A percentile compares a stretch with the other conserved stretches of the same genome.
These are phyloP conservation scores for Pempheris klunzingeri DNA, from an alignment of 2,797 vertebrate genomes.

Conservation along the genomic window DNA sequence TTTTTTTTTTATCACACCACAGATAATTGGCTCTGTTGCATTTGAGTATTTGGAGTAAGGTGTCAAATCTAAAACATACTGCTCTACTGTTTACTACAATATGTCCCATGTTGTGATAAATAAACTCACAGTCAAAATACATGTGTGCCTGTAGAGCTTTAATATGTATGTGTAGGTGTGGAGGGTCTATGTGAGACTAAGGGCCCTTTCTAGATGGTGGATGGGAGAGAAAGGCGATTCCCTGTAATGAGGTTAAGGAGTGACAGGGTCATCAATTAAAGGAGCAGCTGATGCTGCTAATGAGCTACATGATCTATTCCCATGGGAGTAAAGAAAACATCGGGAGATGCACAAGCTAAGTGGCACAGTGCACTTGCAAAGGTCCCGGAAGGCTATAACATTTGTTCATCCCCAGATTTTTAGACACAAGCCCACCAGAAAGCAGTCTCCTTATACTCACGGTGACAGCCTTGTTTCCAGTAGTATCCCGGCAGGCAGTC, in stretches of 20 bases:
- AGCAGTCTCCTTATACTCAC: conserved; percentile 81
- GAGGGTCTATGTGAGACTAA: conserved; percentile 31
- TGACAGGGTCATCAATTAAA: conserved; percentile 80
- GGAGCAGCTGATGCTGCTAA: conserved; percentile 78
- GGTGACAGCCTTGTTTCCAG: conserved; percentile 97
- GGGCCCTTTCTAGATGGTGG: conserved; percentile 52
- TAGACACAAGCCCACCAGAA: background rate
- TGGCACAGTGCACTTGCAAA: conserved; percentile 35
- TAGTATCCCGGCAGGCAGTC: conserved; percentile 94
- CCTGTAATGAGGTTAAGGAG: conserved; percentile 77
- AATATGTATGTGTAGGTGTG: background rate
- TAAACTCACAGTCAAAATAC: conserved; percentile 33
- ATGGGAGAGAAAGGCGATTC: conserved; percentile 56
- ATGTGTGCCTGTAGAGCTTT: conserved; percentile 25
- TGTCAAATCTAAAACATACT: conserved; percentile 45
- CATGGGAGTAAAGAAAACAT: conserved; percentile 53
- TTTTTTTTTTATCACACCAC: conserved; percentile 50
- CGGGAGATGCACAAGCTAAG: conserved; percentile 39
- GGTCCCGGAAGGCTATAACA: conserved; percentile 28
- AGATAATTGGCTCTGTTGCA: conserved; percentile 45
- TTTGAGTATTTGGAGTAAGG: conserved; percentile 38
- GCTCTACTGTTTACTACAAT: conserved; percentile 7
- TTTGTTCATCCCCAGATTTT: conserved; percentile 10
- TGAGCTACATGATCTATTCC: conserved; percentile 78
- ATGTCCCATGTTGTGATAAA: conserved; percentile 30